Evolutionary conservation across 2,113 vertebrate species (phyloP).

Genomic region (Mesocricetus auratus): DNA sequence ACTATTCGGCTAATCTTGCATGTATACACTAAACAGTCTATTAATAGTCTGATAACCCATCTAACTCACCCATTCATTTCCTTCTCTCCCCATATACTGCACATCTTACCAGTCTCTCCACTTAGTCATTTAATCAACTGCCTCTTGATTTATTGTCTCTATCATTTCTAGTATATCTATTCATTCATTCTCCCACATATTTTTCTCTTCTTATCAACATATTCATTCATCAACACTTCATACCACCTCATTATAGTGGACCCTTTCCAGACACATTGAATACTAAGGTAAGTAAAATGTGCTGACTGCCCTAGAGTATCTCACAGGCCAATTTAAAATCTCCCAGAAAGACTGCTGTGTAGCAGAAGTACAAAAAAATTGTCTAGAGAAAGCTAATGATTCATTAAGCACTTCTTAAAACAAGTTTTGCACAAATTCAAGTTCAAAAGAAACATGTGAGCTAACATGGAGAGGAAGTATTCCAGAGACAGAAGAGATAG

Average conservation of each 20-base stretch:
- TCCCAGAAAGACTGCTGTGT: neutral
- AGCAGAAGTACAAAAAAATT: neutral
- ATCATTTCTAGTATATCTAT: neutral
- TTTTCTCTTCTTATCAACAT: neutral
- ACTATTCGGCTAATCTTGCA: neutral
- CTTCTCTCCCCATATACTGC: neutral
- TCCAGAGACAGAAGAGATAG: neutral
- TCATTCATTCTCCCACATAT: neutral
- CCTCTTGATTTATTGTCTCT: neutral
- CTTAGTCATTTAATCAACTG: neutral
- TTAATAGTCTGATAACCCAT: neutral
- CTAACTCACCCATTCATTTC: neutral
- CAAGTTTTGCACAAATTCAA: neutral
- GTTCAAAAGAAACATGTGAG: neutral
- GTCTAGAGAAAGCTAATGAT: neutral
- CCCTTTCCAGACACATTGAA: neutral
- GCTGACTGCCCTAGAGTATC: neutral
- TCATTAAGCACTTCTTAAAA: neutral
- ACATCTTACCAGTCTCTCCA: neutral
- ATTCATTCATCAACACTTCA: neutral
- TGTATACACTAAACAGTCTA: neutral
- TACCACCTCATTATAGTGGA: neutral
- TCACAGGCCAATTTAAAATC: neutral
- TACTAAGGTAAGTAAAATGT: neutral
- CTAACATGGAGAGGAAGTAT: neutral